Base-by-base conservation (phyloP, 2,888 invertebrate species). In the Hirtodrosophila histrioides region DNA sequence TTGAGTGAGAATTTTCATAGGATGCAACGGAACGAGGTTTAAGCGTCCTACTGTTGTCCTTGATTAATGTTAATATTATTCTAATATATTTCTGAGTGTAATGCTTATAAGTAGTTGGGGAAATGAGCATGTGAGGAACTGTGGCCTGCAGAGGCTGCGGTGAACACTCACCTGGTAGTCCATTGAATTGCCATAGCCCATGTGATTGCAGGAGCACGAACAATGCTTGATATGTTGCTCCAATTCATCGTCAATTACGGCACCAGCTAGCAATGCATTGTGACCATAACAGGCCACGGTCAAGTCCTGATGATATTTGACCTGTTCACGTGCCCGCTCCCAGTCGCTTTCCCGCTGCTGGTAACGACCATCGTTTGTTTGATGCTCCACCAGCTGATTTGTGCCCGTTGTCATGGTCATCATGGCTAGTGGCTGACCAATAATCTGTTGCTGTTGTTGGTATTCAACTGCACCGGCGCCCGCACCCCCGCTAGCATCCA, bases 171-270 rank as follows among this genome's bases (percentile, higher is more conserved):
- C 95, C 95, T 96, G 96, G 93, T 96, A 97, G 93, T 96, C 96
- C 95, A 96, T 95, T 92, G 95, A 96, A 93, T 97, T 97, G 88
- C 97, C 97, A 93, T 96, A 97, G 91, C 97, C 97, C 95, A 97
- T 96, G 93, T 97, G 97, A 93, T 97, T 96, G 94, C 97, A 97
- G 89, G 96, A 95, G 93, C 97, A 97, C 86, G 96, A 95, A 93
- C 97, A 97, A 92, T 94, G 95, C 92, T 96, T 95, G 92, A 97
- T 97, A 93, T 97, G 97, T 92, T 95, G 94, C 91, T 96, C 94
- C 92, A 97, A 94, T 93, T 97, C 97, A 91, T 96, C 94, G 92
- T 96, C 96, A 89, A 96, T 88, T 48, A 65, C 41, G 74, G 79
- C 56, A 41, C 58, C 68, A 53, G 46, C 58, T 37, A 66, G 51